These are phyloP conservation scores for Chloropsis hardwickii DNA, from an alignment of 2,113 vertebrate genomes.

Conservation along the genomic window DNA sequence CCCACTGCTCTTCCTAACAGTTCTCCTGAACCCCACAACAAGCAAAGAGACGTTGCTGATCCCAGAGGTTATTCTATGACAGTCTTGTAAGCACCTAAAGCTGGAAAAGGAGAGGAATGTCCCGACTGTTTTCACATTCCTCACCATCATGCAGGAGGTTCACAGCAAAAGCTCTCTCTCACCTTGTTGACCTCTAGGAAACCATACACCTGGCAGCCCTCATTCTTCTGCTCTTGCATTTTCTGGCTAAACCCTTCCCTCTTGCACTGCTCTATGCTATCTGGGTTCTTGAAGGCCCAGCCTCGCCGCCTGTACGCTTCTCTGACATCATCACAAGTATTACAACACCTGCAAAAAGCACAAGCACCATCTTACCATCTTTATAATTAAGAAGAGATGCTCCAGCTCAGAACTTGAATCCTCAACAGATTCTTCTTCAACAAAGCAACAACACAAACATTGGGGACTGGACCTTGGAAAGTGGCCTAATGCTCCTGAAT, in stretches of 20 bases:
- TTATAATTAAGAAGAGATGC: not conserved
- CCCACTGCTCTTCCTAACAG: not conserved
- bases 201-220: slow-evolving; percentile 95
- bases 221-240: slow-evolving; percentile 99
- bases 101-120: not conserved
- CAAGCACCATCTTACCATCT: not conserved
- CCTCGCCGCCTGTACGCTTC: slow-evolving; percentile 93
- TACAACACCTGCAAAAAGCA: slow-evolving; percentile 85
- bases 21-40: not conserved
- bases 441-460: not conserved
- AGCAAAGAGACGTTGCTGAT: not conserved
- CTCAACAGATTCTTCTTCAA: not conserved
- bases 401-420: not conserved
- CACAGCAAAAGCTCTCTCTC: not conserved
- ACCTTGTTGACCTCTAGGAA: slow-evolving; percentile 98
- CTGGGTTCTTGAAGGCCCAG: slow-evolving; percentile 97
- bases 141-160: not conserved
- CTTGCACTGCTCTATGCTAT: slow-evolving; percentile 96
- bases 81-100: not conserved
- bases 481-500: not conserved
- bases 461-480: not conserved
- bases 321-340: slow-evolving; percentile 94
- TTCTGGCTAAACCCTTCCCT: slow-evolving; percentile 96
- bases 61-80: not conserved
- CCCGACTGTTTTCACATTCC: not conserved